These are phyloP conservation scores for Cyprinodon variegatus DNA, from an alignment of 2,113 vertebrate species.

Conservation along the genomic window DNA sequence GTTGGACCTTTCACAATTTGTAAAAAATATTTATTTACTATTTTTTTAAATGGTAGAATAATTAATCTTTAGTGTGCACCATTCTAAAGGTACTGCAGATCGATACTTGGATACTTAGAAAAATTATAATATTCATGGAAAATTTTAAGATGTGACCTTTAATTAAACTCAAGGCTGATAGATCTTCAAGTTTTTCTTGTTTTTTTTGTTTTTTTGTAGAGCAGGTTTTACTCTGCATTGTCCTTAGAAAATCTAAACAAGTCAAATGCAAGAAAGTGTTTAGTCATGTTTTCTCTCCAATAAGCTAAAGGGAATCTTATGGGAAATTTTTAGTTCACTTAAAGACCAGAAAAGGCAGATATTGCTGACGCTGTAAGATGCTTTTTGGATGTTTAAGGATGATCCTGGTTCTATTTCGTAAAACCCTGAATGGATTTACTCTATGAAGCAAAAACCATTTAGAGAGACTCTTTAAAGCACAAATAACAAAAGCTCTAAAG, in stretches of 20 bases:
- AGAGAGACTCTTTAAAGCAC: not conserved
- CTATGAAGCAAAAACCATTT: not conserved
- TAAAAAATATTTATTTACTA: too few species aligned
- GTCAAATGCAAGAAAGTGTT: not conserved
- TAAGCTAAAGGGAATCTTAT: not conserved
- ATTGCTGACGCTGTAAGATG: not conserved
- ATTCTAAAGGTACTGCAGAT: too few species aligned
- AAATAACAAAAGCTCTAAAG: not conserved
- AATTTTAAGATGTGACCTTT: too few species aligned
- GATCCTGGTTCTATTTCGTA: not conserved
- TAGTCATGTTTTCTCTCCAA: not conserved
- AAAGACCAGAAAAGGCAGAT: conserved; percentile 3
- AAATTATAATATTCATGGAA: too few species aligned
- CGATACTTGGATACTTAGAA: too few species aligned
- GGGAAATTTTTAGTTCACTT: not conserved
- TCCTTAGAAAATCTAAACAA: not conserved
- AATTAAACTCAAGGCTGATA: not conserved
- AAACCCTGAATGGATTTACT: not conserved
- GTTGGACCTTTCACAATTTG: too few species aligned
- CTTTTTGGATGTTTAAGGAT: not conserved
- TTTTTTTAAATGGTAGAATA: too few species aligned
- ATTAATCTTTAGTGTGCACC: too few species aligned
- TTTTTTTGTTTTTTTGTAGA: not conserved
- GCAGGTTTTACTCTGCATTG: not conserved
- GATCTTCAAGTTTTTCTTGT: not conserved